These are phyloP conservation scores for Iguana delicatissima DNA, from an alignment of 2,797 vertebrate genomes.

Conservation along the genomic window DNA sequence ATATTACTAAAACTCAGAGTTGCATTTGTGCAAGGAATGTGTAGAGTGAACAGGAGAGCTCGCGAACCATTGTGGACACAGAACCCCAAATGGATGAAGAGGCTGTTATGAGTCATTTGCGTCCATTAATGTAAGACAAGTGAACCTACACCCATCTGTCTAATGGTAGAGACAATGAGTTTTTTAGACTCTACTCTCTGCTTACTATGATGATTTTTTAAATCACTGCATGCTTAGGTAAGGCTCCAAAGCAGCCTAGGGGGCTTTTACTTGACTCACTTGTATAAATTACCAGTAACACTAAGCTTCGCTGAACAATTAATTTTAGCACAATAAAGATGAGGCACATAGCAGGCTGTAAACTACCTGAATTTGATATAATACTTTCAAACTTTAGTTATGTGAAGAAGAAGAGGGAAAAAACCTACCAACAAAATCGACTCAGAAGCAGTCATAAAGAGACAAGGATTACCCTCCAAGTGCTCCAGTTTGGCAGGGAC, in stretches of 20 bases:
- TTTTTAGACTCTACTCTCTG: not conserved
- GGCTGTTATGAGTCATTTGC: conserved; percentile 29
- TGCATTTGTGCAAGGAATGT: not conserved
- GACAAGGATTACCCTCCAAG: too few relatives aligned
- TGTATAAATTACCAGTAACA: conserved; percentile 27
- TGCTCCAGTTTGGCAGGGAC: too few relatives aligned
- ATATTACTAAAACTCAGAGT: not conserved
- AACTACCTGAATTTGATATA: not conserved
- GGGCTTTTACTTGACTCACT: conserved; percentile 24
- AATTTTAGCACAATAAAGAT: conserved; percentile 17
- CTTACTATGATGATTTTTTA: not conserved
- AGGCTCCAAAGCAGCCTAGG: not conserved
- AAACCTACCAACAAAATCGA: not conserved
- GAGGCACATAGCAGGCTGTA: not conserved
- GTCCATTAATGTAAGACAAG: conserved; percentile 29
- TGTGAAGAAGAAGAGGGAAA: not conserved
- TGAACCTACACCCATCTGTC: conserved; percentile 47
- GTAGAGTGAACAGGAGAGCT: not conserved
- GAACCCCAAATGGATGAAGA: conserved; percentile 21
- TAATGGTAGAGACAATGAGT: conserved; percentile 26
- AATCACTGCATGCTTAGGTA: conserved; percentile 8
- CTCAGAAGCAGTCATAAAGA: not conserved
- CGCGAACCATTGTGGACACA: conserved; percentile 17
- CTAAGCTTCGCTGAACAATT: conserved; percentile 16
- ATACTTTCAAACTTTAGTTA: not conserved